phyloP scores from a whole-genome alignment of 2,113 vertebrate genomes.

The Clarias macrocephalus region DNA sequence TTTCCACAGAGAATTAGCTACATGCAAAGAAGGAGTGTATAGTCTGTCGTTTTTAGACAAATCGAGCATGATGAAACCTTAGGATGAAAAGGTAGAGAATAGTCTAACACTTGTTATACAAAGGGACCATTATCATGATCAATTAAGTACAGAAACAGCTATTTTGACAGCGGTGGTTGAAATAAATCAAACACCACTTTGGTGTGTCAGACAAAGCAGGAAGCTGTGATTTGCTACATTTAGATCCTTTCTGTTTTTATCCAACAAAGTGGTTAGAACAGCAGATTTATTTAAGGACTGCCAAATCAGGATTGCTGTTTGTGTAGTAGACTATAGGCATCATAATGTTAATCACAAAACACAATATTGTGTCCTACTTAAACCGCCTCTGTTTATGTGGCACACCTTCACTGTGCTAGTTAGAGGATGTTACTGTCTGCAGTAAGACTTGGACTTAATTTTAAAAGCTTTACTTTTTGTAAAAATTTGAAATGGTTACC shows the following conservation, averaged over 20 bases:
- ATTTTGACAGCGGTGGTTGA: conserved; percentile 55
- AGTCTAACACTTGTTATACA: conserved; percentile 44
- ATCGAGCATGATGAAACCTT: conserved; percentile 40
- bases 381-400: conserved; percentile 47
- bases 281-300: conserved; percentile 67
- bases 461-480: neutral
- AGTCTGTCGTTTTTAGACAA: conserved; percentile 40
- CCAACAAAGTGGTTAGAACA: conserved; percentile 73
- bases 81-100: conserved; percentile 33
- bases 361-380: conserved; percentile 54
- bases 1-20: conserved; percentile 34
- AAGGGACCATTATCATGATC: conserved; percentile 34
- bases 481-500: neutral
- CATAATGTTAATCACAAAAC: conserved; percentile 62
- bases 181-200: conserved; percentile 65
- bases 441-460: neutral
- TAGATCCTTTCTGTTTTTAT: conserved; percentile 63
- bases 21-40: conserved; percentile 24
- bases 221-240: conserved; percentile 70
- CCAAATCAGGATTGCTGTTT: conserved; percentile 71
- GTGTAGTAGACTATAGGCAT: conserved; percentile 58
- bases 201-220: conserved; percentile 66
- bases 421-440: neutral
- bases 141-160: conserved; percentile 62
- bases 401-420: neutral